Evolutionary conservation across 1,140 invertebrate species (phyloP).

Genomic region (Agraylea sexmaculata): DNA sequence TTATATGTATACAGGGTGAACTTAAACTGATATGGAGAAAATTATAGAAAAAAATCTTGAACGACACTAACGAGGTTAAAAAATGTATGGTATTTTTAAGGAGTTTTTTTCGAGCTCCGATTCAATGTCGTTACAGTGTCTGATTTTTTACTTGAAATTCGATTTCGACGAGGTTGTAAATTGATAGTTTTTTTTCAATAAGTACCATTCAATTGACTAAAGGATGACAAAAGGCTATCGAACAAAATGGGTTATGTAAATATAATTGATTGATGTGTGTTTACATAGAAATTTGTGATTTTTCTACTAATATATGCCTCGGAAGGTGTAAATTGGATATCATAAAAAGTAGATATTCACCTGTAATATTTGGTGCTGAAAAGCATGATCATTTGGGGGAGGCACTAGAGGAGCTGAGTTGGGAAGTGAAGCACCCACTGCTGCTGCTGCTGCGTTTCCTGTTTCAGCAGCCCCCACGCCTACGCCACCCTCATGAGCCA

Average conservation of each 20-base stretch:
- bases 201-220: constrained; percentile 18
- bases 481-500: constrained; percentile 34
- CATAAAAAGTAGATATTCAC: constrained; percentile 20
- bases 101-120: too few species aligned
- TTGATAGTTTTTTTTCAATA: neutral
- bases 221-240: constrained; percentile 24
- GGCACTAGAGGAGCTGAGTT: constrained; percentile 26
- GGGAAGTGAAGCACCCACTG: constrained; percentile 32
- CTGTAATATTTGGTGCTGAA: constrained; percentile 39
- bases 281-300: too few species aligned
- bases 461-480: constrained; percentile 21
- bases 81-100: too few species aligned
- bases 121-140: too few species aligned
- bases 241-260: constrained; percentile 2
- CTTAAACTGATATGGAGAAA: too few species aligned
- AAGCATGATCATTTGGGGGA: constrained; percentile 30
- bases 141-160: too few species aligned
- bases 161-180: neutral
- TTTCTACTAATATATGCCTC: too few species aligned
- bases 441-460: constrained; percentile 28
- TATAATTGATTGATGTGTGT: too few species aligned
- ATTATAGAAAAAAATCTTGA: too few species aligned
- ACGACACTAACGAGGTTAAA: too few species aligned
- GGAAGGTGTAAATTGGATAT: constrained; percentile 2
- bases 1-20: too few species aligned